Conservation (phyloP, 1,140 invertebrate genomes). For the Orussus abietinus region DNA sequence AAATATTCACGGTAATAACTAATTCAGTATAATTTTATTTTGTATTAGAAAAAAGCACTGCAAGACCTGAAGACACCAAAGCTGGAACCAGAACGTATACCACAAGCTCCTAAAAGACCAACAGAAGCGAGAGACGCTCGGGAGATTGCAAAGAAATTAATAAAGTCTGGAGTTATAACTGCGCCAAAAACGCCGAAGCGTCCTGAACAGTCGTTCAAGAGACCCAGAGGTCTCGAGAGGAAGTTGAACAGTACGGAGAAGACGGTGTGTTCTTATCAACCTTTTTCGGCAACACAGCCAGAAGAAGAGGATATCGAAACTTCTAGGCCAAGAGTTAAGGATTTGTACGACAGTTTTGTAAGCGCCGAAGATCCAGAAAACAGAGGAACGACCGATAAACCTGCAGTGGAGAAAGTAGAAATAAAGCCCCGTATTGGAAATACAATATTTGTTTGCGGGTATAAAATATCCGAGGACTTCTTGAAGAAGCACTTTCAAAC, state of each 20-base stretch:
- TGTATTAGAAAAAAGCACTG: constrained; percentile 82
- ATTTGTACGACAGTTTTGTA: constrained; percentile 87
- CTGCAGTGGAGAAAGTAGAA: constrained; percentile 54
- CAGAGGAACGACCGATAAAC: constrained; percentile 54
- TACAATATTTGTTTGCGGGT: constrained; percentile 81
- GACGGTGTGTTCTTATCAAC: constrained; percentile 79
- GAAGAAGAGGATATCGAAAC: constrained; percentile 59
- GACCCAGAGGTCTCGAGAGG: constrained; percentile 74
- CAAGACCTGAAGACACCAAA: constrained; percentile 85
- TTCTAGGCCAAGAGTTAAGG: constrained; percentile 59
- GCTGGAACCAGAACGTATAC: constrained; percentile 77
- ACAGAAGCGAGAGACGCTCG: constrained; percentile 88
- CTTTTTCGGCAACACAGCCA: constrained; percentile 78
- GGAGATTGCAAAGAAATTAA: constrained; percentile 90
- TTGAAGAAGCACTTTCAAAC: constrained; percentile 74
- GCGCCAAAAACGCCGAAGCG: constrained; percentile 72
- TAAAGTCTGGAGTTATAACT: constrained; percentile 89
- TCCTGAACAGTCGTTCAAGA: constrained; percentile 81
- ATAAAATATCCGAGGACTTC: constrained; percentile 78
- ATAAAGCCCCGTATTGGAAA: constrained; percentile 70
- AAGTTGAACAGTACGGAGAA: constrained; percentile 72
- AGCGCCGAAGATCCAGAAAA: constrained; percentile 68
- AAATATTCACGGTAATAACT: too few species aligned
- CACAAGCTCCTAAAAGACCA: constrained; percentile 70
- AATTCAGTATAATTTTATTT: constrained; percentile 18